Evolutionary conservation across 2,113 vertebrate species (phyloP), one percentile per base, ranked within the genome.

Genomic region (Psittacula cyanocephala): DNA sequence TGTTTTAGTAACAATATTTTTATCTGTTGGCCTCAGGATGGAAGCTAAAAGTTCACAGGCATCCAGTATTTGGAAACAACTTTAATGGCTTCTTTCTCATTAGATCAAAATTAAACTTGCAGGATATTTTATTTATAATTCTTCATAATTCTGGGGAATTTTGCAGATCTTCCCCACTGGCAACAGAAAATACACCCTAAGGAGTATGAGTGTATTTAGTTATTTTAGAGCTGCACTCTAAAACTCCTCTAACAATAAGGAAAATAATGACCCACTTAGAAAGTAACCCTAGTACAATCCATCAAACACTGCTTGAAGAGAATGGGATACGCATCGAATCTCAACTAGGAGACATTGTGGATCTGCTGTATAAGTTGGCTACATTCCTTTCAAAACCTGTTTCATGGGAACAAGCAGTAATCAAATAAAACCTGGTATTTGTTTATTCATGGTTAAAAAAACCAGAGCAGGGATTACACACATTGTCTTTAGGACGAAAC

Each of bases 251-350:
- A 43, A 79, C 81, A 69, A 50, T 55, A 39, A 72, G 12, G 47
- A 35, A 92, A 95, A 81, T 43, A 93, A 79, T 15, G 55, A 81
- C 65, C 52, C 77, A 62, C 62, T 89, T 92, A 78, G 60, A 93
- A 89, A 59, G 11, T 12, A 52, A 57, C 60, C 46, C 33, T 49
- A 19, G 29, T 7, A 75, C 29, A 88, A 83, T 89, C 84, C 37
- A 75, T 86, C 86, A 92, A 72, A 44, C 29, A 50, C 43, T 52
- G 55, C 35, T 7, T 50, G 60, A 52, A 84, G 27, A 37, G 37
- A 91, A 55, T 10, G 60, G 47, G 16, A n/a, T 64, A 81, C 33
- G 22, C 46, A 50, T 7, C 60, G 70, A 76, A 76, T 68, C 47
- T 81, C 52, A 89, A 25, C 59, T 5, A 76, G 22, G 23, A 81